A percentile compares a stretch with the other conserved stretches of the same genome.
phyloP scores from a whole-genome alignment of 2,888 invertebrate genomes.

The Calameuta idolon region DNA sequence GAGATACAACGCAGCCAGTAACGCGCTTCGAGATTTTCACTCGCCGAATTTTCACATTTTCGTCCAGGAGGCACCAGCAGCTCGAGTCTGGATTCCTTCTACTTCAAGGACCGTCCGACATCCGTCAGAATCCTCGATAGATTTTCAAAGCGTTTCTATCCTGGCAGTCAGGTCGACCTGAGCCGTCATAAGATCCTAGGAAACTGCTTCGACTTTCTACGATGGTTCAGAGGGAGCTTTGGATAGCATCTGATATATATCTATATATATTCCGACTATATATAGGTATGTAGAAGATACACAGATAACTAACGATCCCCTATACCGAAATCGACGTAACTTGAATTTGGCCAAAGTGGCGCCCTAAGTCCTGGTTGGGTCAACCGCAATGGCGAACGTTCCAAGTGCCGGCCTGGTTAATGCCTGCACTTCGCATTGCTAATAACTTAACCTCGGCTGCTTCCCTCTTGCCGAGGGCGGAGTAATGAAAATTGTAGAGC shows the following conservation, averaged over 20 bases:
- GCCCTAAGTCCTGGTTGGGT: neutral
- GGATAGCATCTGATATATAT: neutral
- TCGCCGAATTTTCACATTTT: neutral
- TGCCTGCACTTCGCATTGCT: slow-evolving; percentile 42
- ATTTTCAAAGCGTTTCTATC: neutral
- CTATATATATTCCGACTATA: neutral
- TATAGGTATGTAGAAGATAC: neutral
- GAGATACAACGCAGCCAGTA: slow-evolving; percentile 3
- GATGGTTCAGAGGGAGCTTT: neutral
- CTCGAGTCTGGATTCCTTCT: neutral
- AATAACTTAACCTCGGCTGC: slow-evolving; percentile 46
- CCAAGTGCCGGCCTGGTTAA: slow-evolving; percentile 22
- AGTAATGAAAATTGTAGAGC: slow-evolving; percentile 40
- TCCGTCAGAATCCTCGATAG: neutral
- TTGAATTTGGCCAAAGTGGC: slow-evolving; percentile 5
- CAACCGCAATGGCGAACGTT: slow-evolving; percentile 1
- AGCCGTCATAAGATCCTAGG: neutral
- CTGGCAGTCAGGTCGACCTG: neutral
- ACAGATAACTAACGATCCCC: neutral
- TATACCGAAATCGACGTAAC: neutral
- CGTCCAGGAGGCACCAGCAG: neutral
- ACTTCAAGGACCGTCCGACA: neutral
- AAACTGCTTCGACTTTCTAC: neutral
- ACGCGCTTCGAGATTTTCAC: neutral
- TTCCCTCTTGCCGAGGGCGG: slow-evolving; percentile 23